Evolutionary conservation across 1,140 invertebrate species (phyloP).

Genomic region (Drosophila erecta): DNA sequence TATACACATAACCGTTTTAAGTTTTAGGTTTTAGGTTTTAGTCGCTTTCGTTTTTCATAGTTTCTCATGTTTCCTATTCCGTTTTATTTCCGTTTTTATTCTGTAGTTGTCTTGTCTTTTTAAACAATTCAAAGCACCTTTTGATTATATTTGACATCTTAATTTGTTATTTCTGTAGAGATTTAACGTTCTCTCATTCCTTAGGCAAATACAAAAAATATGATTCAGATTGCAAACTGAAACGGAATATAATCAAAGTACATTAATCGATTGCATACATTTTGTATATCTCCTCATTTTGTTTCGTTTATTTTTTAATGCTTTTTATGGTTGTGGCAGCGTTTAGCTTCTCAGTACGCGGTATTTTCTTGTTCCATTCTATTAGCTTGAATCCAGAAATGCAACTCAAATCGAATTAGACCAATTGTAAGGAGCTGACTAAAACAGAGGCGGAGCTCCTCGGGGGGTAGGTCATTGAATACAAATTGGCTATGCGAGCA

Average conservation of each 20-base stretch:
- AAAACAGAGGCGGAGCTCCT: slow-evolving; percentile 4
- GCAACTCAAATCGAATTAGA: slow-evolving; percentile 17
- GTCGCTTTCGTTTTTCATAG: slow-evolving; percentile 67
- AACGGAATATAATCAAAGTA: slow-evolving; percentile 72
- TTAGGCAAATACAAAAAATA: slow-evolving; percentile 43
- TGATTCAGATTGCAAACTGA: slow-evolving; percentile 39
- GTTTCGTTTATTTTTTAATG: neutral
- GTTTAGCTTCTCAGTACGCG: slow-evolving; percentile 76
- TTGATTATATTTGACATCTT: slow-evolving; percentile 81
- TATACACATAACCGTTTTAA: slow-evolving; percentile 74
- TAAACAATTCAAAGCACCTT: slow-evolving; percentile 84
- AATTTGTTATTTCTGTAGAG: slow-evolving; percentile 43
- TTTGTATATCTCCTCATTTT: slow-evolving; percentile 10
- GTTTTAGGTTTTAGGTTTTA: slow-evolving; percentile 76
- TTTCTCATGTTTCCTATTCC: slow-evolving; percentile 48
- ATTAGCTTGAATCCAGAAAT: slow-evolving; percentile 15
- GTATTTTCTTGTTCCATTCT: slow-evolving; percentile 32
- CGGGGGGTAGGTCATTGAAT: slow-evolving; percentile 8
- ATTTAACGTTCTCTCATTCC: slow-evolving; percentile 20
- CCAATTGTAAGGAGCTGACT: slow-evolving; percentile 23
- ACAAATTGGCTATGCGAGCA: slow-evolving; percentile 29
- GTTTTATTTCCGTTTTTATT: slow-evolving; percentile 36
- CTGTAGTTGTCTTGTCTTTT: slow-evolving; percentile 80
- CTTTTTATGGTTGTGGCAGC: slow-evolving; percentile 62
- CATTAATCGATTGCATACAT: slow-evolving; percentile 32